These are phyloP conservation scores for Falco biarmicus DNA, from an alignment of 2,797 vertebrate species.

Conservation along the genomic window DNA sequence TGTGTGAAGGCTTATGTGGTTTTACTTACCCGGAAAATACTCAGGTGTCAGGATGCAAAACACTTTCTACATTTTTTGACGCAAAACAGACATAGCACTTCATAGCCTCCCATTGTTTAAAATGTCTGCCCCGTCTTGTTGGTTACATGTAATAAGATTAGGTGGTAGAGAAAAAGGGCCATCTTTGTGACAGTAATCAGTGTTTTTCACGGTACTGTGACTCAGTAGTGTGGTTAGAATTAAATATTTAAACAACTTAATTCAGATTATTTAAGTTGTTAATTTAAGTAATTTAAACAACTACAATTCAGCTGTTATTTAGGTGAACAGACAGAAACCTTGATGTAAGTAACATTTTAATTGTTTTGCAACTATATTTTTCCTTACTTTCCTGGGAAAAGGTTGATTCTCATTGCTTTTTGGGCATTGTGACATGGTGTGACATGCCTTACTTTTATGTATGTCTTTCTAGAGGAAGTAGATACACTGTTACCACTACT, in stretches of 20 bases:
- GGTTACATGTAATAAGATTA: background rate
- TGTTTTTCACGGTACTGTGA: background rate
- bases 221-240: background rate
- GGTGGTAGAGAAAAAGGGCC: background rate
- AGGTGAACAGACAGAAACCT: background rate
- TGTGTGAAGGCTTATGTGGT: background rate
- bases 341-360: background rate
- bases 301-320: background rate
- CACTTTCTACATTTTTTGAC: background rate
- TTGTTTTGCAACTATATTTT: background rate
- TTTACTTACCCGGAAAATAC: background rate
- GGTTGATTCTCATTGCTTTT: background rate
- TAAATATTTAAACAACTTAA: background rate
- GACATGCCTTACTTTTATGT: background rate
- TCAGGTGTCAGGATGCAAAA: background rate
- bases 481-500: background rate
- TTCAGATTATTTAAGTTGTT: background rate
- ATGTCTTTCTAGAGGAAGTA: background rate
- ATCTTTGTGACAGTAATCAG: background rate
- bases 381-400: background rate
- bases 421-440: background rate
- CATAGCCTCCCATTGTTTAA: background rate
- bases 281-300: background rate
- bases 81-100: background rate
- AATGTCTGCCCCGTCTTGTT: background rate